Percentiles rank a stretch among this genome's conserved stretches.
Conservation (phyloP, 2,797 vertebrate genomes). For the Pseudocheirus occidentalis region DNA sequence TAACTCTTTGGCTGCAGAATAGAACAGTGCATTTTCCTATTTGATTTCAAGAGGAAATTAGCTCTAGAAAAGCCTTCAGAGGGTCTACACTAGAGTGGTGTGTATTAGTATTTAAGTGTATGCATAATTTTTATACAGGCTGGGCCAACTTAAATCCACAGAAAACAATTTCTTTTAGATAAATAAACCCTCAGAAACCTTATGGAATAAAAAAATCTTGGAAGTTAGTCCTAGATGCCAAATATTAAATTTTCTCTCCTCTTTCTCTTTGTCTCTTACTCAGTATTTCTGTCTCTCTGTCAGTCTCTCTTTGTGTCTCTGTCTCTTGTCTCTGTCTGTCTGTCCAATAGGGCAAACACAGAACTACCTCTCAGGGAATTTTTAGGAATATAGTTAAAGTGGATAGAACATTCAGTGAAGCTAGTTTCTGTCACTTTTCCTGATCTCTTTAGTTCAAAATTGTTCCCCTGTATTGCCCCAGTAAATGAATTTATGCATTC, state of each 20-base stretch:
- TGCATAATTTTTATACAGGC: background rate
- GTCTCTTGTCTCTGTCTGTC: background rate
- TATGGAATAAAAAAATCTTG: background rate
- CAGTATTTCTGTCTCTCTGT: background rate
- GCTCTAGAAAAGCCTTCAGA: background rate
- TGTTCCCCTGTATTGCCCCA: background rate
- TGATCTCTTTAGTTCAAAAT: conserved; percentile 28
- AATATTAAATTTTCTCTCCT: background rate
- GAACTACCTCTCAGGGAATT: background rate
- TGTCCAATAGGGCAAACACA: background rate
- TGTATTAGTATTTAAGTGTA: background rate
- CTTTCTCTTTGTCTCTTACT: background rate
- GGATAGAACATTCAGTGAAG: conserved; percentile 22
- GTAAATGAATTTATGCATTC: background rate
- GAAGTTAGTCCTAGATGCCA: background rate
- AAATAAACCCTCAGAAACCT: background rate
- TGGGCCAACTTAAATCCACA: background rate
- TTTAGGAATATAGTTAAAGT: background rate
- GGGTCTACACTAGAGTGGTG: background rate
- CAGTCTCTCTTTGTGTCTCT: background rate
- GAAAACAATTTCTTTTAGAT: background rate
- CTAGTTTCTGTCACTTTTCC: conserved; percentile 32
- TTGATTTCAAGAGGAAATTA: background rate
- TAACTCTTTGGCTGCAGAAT: background rate
- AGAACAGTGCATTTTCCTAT: background rate